Evolutionary conservation across 2,797 vertebrate genomes (phyloP).

Genomic region (Syndactyla subalaris): DNA sequence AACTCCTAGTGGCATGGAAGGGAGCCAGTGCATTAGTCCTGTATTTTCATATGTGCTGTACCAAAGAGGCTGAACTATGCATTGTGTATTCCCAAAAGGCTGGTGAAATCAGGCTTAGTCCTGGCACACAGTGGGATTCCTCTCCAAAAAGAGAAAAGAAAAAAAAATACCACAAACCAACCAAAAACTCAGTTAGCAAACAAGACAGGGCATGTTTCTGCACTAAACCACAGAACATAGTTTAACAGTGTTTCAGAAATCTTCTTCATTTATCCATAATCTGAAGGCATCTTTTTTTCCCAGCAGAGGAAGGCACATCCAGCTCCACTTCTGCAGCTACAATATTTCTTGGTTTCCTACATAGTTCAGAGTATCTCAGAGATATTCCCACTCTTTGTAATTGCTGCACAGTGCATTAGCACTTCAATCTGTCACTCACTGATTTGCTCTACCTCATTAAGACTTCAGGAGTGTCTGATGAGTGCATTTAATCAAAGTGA

Average conservation of each 20-base stretch:
- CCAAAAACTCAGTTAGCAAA: not conserved
- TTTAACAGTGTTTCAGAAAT: not conserved
- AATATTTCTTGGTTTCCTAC: not conserved
- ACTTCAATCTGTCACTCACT: not conserved
- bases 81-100: not conserved
- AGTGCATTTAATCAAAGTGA: conserved; percentile 6
- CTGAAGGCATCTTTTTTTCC: not conserved
- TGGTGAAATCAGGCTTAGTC: not conserved
- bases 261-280: not conserved
- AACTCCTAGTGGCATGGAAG: not conserved
- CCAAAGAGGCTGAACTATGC: not conserved
- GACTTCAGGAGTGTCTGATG: not conserved
- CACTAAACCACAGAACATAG: not conserved
- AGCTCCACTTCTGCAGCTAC: not conserved
- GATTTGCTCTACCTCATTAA: not conserved
- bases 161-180: not conserved
- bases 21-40: not conserved
- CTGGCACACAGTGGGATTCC: not conserved
- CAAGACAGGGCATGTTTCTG: not conserved
- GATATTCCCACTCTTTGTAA: not conserved
- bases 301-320: no score
- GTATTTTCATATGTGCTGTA: not conserved
- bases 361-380: not conserved
- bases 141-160: not conserved
- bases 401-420: not conserved